Evolutionary conservation across 2,888 invertebrate genomes (phyloP), one percentile per base, ranked within the genome.

Genomic region (Norana najaformis): DNA sequence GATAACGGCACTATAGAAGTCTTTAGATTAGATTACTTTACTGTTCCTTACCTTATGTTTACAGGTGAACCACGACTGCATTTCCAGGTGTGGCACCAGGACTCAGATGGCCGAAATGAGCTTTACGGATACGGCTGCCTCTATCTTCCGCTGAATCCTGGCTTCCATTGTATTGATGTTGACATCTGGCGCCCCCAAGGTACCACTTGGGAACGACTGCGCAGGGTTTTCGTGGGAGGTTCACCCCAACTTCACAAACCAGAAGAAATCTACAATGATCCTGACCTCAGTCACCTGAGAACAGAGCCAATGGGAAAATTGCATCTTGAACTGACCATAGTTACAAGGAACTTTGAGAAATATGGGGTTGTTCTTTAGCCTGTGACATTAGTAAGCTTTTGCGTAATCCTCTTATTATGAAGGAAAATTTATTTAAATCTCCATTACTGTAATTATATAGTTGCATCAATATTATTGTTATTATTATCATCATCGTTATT

Each of bases 11-110:
- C n/a, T n/a, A n/a, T n/a, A n/a, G n/a, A n/a, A n/a, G n/a, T n/a
- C n/a, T n/a, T n/a, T n/a, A n/a, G n/a, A n/a, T n/a, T n/a, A n/a
- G n/a, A n/a, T 69, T 69, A n/a, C 69, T 8, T n/a, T 30, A 69
- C 53, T 5, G n/a, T 53, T 69, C n/a, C 20, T 47, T 47, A 47
- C 47, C 47, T 69, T 69, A 8, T 8, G 30, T 11, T 69, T 30
- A 88, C 93, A 97, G 97, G 98, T 93, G 99, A 99, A 97, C 99
- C 99, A 14, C 98, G 98, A 95, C 95, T 99, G 92, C 96, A 97
- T 93, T 95, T 99, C 53, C 98, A 99, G 96, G 97, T 99, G 30
- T 98, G 97, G 96, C 97, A 98, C 93, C 96, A 98, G 92, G 99
- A 99, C 95, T 96, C 96, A 92, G 96, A 97, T 94, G 97, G 97